These are phyloP conservation scores for Eristalis pertinax DNA, from an alignment of 2,888 invertebrate species.

Conservation along the genomic window DNA sequence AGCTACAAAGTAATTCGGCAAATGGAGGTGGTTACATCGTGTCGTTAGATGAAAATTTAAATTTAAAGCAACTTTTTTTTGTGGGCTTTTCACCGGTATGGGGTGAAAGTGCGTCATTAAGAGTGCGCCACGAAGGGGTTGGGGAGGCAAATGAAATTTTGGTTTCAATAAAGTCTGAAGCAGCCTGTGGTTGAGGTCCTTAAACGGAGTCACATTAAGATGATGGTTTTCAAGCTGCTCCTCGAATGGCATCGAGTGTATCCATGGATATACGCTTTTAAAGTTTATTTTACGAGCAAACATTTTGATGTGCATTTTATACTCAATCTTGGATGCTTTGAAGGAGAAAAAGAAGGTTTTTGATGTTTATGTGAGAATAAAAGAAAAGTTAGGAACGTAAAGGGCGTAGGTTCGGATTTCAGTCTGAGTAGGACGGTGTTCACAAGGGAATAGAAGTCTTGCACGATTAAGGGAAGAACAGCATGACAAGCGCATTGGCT, in stretches of 20 bases:
- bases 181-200: background rate
- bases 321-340: background rate
- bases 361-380: background rate
- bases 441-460: no score
- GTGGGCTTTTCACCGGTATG: slow-evolving; percentile 9
- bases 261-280: background rate
- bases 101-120: slow-evolving; percentile 37
- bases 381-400: background rate
- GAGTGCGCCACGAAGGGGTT: background rate
- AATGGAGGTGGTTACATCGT: slow-evolving; percentile 22
- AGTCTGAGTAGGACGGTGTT: no score
- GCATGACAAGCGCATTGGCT: no score
- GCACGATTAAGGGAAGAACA: no score
- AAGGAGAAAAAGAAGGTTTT: background rate
- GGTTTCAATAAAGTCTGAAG: slow-evolving; percentile 9
- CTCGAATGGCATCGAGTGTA: no score
- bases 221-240: no score
- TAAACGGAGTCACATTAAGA: background rate
- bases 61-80: slow-evolving; percentile 31
- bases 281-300: background rate
- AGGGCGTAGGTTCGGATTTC: background rate
- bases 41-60: slow-evolving; percentile 23
- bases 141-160: background rate
- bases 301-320: background rate
- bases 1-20: slow-evolving; percentile 25